Conservation (phyloP, 2,113 vertebrate genomes). For the Okapia johnstoni region DNA sequence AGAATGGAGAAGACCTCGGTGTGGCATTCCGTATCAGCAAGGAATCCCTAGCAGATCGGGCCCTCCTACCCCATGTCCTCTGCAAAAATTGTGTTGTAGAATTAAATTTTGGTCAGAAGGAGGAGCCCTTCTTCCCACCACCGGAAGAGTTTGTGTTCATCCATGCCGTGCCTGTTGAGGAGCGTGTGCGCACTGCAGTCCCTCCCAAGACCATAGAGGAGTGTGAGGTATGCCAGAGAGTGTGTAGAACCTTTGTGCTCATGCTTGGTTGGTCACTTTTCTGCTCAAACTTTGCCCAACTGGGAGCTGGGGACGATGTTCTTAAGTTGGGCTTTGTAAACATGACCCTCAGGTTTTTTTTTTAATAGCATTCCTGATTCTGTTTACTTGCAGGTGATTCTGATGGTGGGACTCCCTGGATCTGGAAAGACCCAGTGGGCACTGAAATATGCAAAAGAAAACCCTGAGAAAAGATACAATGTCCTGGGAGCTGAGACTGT, state of each 20-base stretch:
- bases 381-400: slow-evolving; percentile 80
- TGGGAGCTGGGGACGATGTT: neutral
- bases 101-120: slow-evolving; percentile 84
- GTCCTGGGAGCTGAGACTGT: slow-evolving; percentile 86
- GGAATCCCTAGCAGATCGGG: slow-evolving; percentile 73
- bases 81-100: slow-evolving; percentile 86
- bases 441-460: slow-evolving; percentile 80
- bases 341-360: neutral
- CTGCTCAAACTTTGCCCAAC: neutral
- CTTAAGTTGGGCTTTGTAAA: neutral
- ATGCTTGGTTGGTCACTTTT: neutral
- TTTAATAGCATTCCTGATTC: neutral
- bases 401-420: slow-evolving; percentile 92
- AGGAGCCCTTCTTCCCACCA: slow-evolving; percentile 81
- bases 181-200: slow-evolving; percentile 71
- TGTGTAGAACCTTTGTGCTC: too few relatives aligned
- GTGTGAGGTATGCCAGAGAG: slow-evolving; percentile 82
- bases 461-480: slow-evolving; percentile 86
- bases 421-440: slow-evolving; percentile 92
- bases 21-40: slow-evolving; percentile 82
- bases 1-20: slow-evolving; percentile 87
- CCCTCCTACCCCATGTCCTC: slow-evolving; percentile 88
- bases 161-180: slow-evolving; percentile 74
- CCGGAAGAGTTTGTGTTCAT: slow-evolving; percentile 82
- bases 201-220: slow-evolving; percentile 79